These are phyloP conservation scores for Scotopteryx bipunctaria DNA, from an alignment of 2,888 invertebrate genomes.

Conservation along the genomic window DNA sequence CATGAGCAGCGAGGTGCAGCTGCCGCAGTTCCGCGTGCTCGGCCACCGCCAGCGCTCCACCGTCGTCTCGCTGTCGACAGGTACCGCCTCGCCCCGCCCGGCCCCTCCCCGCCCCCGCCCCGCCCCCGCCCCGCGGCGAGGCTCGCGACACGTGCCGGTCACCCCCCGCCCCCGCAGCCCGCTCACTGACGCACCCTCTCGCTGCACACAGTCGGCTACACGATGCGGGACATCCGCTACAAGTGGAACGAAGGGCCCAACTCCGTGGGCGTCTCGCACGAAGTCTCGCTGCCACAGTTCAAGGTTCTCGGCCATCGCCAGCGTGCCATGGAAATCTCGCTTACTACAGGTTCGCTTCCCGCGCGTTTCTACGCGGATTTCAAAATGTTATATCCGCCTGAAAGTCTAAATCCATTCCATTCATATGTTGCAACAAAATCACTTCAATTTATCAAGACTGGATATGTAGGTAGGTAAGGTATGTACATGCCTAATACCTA, in stretches of 20 bases:
- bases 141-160: constrained; percentile 37
- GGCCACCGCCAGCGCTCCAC: constrained; percentile 95
- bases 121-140: constrained; percentile 31
- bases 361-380: not conserved
- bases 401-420: no score
- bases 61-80: constrained; percentile 95
- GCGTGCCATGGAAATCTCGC: constrained; percentile 95
- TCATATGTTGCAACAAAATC: no score
- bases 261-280: constrained; percentile 95
- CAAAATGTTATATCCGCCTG: no score
- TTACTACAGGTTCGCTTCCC: constrained; percentile 90
- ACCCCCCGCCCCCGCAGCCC: constrained; percentile 5
- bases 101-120: constrained; percentile 20
- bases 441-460: no score
- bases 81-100: constrained; percentile 74
- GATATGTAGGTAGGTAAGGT: no score
- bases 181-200: constrained; percentile 29
- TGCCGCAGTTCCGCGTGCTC: constrained; percentile 96
- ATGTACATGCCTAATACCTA: no score
- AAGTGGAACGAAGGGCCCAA: constrained; percentile 96
- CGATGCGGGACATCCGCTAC: constrained; percentile 97
- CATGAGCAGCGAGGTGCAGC: constrained; percentile 95
- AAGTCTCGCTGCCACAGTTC: constrained; percentile 97
- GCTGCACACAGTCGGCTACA: constrained; percentile 92
- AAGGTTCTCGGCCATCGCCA: constrained; percentile 96